Base-by-base conservation (phyloP, 1,140 invertebrate genomes). In the Eurosta solidaginis region DNA sequence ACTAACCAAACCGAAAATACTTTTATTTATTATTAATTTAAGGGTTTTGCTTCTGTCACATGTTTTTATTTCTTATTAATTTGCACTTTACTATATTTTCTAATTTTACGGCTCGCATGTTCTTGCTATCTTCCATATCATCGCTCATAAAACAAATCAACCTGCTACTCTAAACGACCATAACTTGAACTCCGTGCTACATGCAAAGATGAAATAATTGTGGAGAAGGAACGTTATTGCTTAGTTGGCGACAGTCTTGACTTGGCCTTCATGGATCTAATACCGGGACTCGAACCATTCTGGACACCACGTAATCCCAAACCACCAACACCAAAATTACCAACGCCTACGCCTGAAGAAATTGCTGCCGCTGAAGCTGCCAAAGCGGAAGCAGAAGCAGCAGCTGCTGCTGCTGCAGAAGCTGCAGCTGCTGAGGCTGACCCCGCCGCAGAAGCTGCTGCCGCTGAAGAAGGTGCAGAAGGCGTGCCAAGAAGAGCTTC, bases 191-290 rank as follows among this genome's bases (percentile, higher is more conserved):
- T 17, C 17, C n/a, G n/a, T n/a, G 54, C 10, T n/a, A 63, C 29
- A 42, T 33, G 36, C 82, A 83, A 94, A 99, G 98, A 99, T 94
- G 98, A 99, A 89, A 92, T 98, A 90, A 96, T 99, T 89, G 93
- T 93, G 88, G 97, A 98, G 90, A 99, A 98, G 91, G 97, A 99
- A 91, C 96, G 95, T 90, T 99, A 95, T 93, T 99, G 98, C 90
- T 93, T 95, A 85, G 97, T 99, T 90, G 96, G 95, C 83, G 96
- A 99, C 90, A 97, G 98, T 90, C 92, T 99, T 92, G 98, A 99
- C 90, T 92, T 94, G 86, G 97, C 98, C 80, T 98, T 99, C 91
- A 92, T 96, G 86, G 97, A 98, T 89, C 92, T 99, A 89, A 98
- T 98, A 89, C 89, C 89, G 29, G 90, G 90, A 74, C 88, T 91